Evolutionary conservation across 2,888 invertebrate species (phyloP).

Genomic region (Dynastes tityus): DNA sequence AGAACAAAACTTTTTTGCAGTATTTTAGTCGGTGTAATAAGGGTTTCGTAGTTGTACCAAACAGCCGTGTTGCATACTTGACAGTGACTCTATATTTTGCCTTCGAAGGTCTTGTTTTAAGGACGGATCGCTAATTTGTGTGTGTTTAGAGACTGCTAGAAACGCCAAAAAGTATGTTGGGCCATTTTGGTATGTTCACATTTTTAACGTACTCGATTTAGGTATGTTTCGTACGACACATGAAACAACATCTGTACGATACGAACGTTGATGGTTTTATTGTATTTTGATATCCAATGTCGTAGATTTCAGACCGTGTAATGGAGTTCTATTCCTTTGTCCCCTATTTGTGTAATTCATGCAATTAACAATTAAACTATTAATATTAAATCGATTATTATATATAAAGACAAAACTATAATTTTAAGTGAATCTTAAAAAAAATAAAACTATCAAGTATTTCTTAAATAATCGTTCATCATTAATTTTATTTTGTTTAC

Average conservation of each 20-base stretch:
- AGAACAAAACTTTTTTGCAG: constrained; percentile 35
- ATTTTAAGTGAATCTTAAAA: constrained; percentile 34
- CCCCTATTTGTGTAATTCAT: constrained; percentile 47
- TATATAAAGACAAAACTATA: constrained; percentile 21
- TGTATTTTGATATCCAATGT: constrained; percentile 65
- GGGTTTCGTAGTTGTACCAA: constrained; percentile 64
- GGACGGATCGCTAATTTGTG: constrained; percentile 46
- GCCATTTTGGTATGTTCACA: constrained; percentile 59
- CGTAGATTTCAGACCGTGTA: constrained; percentile 62
- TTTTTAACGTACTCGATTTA: constrained; percentile 38
- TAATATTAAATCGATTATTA: constrained; percentile 27
- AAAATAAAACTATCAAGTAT: constrained; percentile 17
- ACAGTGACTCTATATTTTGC: constrained; percentile 60
- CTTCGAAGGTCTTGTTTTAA: constrained; percentile 49
- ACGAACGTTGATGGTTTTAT: constrained; percentile 64
- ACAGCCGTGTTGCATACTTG: constrained; percentile 63
- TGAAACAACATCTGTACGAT: constrained; percentile 61
- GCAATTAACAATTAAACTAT: constrained; percentile 30
- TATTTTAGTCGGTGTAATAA: constrained; percentile 64
- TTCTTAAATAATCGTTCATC: constrained; percentile 32
- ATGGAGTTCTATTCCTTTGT: constrained; percentile 64
- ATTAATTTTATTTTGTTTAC: constrained; percentile 44
- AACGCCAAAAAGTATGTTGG: constrained; percentile 55
- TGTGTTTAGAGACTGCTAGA: constrained; percentile 44
- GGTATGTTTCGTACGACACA: constrained; percentile 48